Conservation (phyloP, 2,113 vertebrate species). For the Engraulis encrasicolus region DNA sequence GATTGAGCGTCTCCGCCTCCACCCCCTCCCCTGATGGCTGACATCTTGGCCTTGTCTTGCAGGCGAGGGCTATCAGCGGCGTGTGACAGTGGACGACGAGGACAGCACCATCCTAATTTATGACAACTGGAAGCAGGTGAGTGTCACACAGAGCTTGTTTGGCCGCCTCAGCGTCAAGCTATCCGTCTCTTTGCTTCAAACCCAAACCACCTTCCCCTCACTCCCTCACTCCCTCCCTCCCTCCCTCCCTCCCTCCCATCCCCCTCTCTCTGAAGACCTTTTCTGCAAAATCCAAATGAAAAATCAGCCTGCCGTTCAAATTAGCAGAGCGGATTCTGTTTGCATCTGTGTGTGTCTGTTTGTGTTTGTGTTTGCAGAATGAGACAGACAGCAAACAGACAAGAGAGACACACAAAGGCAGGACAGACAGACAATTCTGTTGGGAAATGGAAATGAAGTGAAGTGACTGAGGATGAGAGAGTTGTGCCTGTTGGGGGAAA, state of each 20-base stretch:
- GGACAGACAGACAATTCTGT: neutral
- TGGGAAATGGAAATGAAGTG: too few relatives aligned
- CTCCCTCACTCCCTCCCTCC: too few relatives aligned
- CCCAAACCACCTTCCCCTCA: too few relatives aligned
- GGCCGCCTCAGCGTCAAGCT: neutral
- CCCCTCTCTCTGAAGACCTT: neutral
- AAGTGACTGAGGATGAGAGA: too few relatives aligned
- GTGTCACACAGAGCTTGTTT: slow-evolving; percentile 16
- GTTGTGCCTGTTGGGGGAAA: too few relatives aligned
- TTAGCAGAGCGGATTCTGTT: slow-evolving; percentile 8
- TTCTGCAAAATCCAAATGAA: slow-evolving; percentile 11
- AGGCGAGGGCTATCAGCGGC: slow-evolving; percentile 76
- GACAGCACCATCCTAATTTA: slow-evolving; percentile 77
- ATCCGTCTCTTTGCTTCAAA: slow-evolving; percentile 20
- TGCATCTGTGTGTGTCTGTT: slow-evolving; percentile 21
- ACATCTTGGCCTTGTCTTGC: slow-evolving; percentile 37
- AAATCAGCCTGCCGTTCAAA: neutral
- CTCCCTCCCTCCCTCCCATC: too few relatives aligned
- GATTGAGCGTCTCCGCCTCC: too few relatives aligned
- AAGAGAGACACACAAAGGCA: neutral
- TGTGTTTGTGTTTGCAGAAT: neutral
- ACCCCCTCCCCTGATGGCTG: neutral
- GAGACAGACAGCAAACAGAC: slow-evolving; percentile 2
- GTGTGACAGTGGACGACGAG: slow-evolving; percentile 76
- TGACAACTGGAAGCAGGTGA: slow-evolving; percentile 81